Evolutionary conservation across 2,888 invertebrate species (phyloP).

Genomic region (Brenthis ino): DNA sequence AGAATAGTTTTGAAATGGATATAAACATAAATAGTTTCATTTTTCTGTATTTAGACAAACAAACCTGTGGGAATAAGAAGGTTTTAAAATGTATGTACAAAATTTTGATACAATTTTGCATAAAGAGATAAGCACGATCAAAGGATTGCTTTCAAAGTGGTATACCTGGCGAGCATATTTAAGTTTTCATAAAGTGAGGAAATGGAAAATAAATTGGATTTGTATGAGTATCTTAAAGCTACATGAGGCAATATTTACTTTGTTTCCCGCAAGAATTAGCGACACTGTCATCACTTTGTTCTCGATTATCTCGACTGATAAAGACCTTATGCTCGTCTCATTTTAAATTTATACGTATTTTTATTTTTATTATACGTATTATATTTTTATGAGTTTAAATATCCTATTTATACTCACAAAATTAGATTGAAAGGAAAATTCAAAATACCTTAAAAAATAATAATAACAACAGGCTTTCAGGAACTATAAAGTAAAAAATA

Average conservation of each 20-base stretch:
- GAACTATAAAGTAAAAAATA: no score
- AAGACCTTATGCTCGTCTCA: slow-evolving; percentile 38
- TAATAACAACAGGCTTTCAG: no score
- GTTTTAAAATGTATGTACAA: slow-evolving; percentile 51
- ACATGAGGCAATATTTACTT: slow-evolving; percentile 70
- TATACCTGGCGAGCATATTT: slow-evolving; percentile 80
- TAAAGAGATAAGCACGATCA: slow-evolving; percentile 77
- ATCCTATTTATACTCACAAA: no score
- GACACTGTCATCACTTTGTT: slow-evolving; percentile 52
- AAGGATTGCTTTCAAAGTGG: slow-evolving; percentile 80
- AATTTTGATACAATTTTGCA: slow-evolving; percentile 76
- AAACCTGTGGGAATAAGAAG: slow-evolving; percentile 40
- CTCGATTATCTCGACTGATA: slow-evolving; percentile 44
- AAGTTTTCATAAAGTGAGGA: slow-evolving; percentile 81
- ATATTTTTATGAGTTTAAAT: no score
- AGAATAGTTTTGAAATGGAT: not conserved
- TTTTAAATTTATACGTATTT: no score
- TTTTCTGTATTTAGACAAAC: slow-evolving; percentile 33
- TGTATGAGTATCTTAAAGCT: slow-evolving; percentile 77
- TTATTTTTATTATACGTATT: no score
- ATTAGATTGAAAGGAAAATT: no score
- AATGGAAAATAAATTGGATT: slow-evolving; percentile 82
- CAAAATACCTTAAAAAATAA: no score
- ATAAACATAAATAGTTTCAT: slow-evolving; percentile 20
- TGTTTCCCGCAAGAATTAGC: slow-evolving; percentile 62